Base-by-base conservation (phyloP, 2,113 vertebrate genomes). In the Chrysemys picta region DNA sequence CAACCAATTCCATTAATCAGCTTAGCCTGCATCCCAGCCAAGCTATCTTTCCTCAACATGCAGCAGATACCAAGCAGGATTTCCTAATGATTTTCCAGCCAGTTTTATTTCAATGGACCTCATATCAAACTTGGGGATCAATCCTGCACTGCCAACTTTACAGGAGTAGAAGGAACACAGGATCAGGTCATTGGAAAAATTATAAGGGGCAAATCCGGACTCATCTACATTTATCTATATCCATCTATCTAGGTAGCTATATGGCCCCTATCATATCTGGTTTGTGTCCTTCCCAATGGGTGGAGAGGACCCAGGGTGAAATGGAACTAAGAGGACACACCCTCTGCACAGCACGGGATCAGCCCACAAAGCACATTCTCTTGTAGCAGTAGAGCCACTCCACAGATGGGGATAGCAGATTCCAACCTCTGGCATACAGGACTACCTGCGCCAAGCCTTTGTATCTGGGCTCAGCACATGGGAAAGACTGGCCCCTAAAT, bases 41-140 rank as follows among this genome's bases (percentile, higher is more conserved):
- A 89, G 69, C 38, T 89, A 57, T 82, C 78, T 82, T 93, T 90
- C 56, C 57, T 90, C 57, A 78, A 56, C 94, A 25, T 56, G 25
- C 81, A 93, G 75, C 1, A 93, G 85, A 75, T 13, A 94, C 49
- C 56, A 88, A 95, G 95, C 45, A 95, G 87, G 89, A 96, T 86
- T 92, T 81, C 81, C 69, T 92, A 91, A 93, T 84, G 88, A 94
- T 96, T 96, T 96, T 93, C 57, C 84, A 95, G n/a, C 13, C 45
- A 91, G 80, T 78, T 89, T 88, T 92, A 96, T 85, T 95, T 90
- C 79, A 92, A 96, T 42, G 83, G 57, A 85, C 84, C 91, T 85
- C 6, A 88, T 92, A 89, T 85, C 52, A 93, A 91, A 93, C 85
- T 2, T 78, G 25, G 52, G 72, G 65, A 50, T 29, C 82, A 57